Base-by-base conservation (phyloP, 2,797 vertebrate species). In the Petrocephalus schoutedeni region DNA sequence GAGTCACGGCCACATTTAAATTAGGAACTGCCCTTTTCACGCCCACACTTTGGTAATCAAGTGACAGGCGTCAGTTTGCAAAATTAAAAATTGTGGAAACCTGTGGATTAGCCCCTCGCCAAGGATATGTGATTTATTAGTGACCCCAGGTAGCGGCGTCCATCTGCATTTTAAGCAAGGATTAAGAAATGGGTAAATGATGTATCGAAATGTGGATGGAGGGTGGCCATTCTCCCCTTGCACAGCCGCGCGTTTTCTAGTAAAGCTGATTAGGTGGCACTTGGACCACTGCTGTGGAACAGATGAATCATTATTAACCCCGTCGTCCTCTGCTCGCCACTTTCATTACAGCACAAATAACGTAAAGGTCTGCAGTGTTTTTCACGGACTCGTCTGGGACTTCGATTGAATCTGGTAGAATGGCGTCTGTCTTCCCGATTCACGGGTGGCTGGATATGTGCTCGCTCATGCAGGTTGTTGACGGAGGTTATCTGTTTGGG, bases 161-260 rank as follows among this genome's bases (percentile, higher is more conserved):
- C 94, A 95, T 94, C 95, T 94, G 95, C 94, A 96, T 97, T 92
- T 93, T 91, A 95, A 94, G 88, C 88, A 91, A 91, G 94, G 94
- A 94, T 94, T 94, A 94, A 89, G 89, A 90, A 87, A 87, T 16
- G n/a, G 90, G 92, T 92, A 93, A 94, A 94, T 93, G 93, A 94
- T 90, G 92, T 77, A 90, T 89, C 86, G 89, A 90, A 94, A 91
- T 88, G 28, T 45, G 56, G 51, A 64, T 56, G 16, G 64, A 93
- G 84, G 28, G 49, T 21, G 1, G 45, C 80, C 21, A 93, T 92
- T 90, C 91, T 64, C 56, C 82, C 67, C 84, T 82, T 1, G 36
- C 67, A 61, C 41, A 53, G 86, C 77, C 64, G 16, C 49, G 58
- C 32, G 85, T 84, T 91, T 93, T 92, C 88, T 91, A 92, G 91